phyloP scores from a whole-genome alignment of 2,888 invertebrate genomes.

The Agrypnus murinus region DNA sequence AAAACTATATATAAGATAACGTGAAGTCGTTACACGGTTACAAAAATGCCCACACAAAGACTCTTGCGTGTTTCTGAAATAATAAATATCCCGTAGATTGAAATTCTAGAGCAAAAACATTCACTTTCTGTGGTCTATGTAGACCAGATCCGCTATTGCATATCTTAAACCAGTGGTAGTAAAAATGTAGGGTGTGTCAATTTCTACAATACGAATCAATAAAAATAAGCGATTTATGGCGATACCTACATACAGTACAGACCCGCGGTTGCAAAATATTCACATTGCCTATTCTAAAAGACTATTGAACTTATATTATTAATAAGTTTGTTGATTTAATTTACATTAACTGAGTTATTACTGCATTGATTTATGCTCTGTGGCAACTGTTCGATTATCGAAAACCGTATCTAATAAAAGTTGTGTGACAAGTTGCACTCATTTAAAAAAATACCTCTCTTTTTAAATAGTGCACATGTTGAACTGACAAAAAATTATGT shows the following conservation, averaged over 20 bases:
- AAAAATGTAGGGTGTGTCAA: conserved; percentile 51
- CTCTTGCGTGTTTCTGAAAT: conserved; percentile 48
- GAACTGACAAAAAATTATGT: conserved; percentile 1
- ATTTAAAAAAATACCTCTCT: conserved; percentile 10
- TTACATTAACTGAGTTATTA: conserved; percentile 17
- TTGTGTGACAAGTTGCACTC: conserved; percentile 16
- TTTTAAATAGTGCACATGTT: conserved; percentile 12
- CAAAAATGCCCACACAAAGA: conserved; percentile 33
- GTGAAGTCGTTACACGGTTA: conserved; percentile 22
- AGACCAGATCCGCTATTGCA: conserved; percentile 47
- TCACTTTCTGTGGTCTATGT: conserved; percentile 50
- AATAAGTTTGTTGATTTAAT: conserved; percentile 32
- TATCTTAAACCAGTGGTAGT: conserved; percentile 43
- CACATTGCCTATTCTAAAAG: conserved; percentile 22
- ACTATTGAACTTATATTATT: conserved; percentile 44
- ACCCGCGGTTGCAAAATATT: conserved; percentile 41
- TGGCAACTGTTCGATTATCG: conserved; percentile 22
- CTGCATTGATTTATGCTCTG: conserved; percentile 23
- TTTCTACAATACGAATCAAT: conserved; percentile 45
- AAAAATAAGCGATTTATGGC: conserved; percentile 44
- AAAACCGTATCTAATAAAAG: conserved; percentile 26
- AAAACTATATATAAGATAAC: conserved; percentile 19
- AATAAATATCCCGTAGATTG: conserved; percentile 48
- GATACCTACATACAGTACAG: conserved; percentile 35
- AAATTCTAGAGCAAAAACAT: conserved; percentile 52